Percentiles rank a stretch among this genome's conserved stretches.
Conservation (phyloP, 2,888 invertebrate species). For the Pristionchus fissidentatus region DNA sequence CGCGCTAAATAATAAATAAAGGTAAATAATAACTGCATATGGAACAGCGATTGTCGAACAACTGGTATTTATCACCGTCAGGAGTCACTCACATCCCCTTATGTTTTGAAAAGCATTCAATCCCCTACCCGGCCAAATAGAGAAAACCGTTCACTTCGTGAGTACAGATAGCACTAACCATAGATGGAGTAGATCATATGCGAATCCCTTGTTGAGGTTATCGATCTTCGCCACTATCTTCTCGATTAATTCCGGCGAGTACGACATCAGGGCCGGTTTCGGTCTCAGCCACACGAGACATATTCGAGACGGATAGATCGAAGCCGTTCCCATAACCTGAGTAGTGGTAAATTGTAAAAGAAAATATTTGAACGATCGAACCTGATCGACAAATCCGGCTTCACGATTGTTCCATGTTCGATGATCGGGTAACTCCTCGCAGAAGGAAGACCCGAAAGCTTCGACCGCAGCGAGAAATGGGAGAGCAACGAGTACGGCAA, state of each 20-base stretch:
- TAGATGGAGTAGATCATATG: constrained; percentile 72
- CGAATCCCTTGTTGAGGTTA: constrained; percentile 73
- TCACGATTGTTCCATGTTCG: constrained; percentile 82
- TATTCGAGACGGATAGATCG: constrained; percentile 68
- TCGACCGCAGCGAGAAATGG: constrained; percentile 14
- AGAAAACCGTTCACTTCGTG: too few species aligned
- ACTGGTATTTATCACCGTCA: too few species aligned
- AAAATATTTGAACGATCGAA: not conserved
- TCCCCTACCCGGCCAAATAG: too few species aligned
- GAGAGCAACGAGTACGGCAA: not conserved
- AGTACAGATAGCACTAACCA: constrained; percentile 75
- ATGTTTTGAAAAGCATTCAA: too few species aligned
- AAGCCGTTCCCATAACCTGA: constrained; percentile 70
- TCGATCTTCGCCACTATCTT: constrained; percentile 62
- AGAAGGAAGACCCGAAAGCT: constrained; percentile 21
- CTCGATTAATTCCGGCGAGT: constrained; percentile 66
- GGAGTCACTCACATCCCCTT: too few species aligned
- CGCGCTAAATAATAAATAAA: too few species aligned
- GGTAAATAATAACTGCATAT: too few species aligned
- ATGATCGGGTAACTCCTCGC: constrained; percentile 78
- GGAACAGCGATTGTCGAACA: too few species aligned
- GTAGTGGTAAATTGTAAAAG: too few species aligned
- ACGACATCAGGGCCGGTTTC: constrained; percentile 70
- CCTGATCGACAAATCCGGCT: constrained; percentile 77
- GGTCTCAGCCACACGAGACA: constrained; percentile 70